phyloP scores from a whole-genome alignment of 2,797 vertebrate genomes.

The Ceryle rudis region DNA sequence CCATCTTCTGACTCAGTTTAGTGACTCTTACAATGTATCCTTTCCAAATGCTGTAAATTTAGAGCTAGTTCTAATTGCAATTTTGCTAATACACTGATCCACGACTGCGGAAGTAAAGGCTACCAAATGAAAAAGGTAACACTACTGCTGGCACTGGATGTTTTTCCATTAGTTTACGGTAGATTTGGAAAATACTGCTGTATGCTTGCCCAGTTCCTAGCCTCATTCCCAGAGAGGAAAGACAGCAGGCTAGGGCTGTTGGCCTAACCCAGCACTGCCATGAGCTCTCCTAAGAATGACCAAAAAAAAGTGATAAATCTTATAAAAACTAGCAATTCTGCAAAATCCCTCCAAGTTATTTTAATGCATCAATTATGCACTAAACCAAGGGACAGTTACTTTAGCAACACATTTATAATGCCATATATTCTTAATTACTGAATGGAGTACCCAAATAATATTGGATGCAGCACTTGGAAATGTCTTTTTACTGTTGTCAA shows the following conservation, averaged over 20 bases:
- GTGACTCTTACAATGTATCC: not conserved
- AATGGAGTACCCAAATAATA: not conserved
- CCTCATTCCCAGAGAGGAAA: not conserved
- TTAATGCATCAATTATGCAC: not conserved
- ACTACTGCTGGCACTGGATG: not conserved
- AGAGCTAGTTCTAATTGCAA: not conserved
- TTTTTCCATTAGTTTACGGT: not conserved
- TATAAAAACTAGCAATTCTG: not conserved
- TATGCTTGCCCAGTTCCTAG: not conserved
- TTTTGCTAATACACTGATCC: not conserved
- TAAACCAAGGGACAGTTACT: not conserved
- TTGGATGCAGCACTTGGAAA: not conserved
- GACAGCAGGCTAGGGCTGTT: not conserved
- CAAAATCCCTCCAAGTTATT: not conserved
- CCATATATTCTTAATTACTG: not conserved
- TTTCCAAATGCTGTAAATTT: not conserved
- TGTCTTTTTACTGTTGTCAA: not conserved
- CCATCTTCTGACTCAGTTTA: not conserved
- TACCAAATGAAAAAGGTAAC: not conserved
- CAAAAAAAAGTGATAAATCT: not conserved
- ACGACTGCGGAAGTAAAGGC: not conserved
- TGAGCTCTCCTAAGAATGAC: not conserved
- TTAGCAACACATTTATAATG: not conserved
- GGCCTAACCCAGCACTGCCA: not conserved
- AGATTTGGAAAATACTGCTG: not conserved